Evolutionary conservation across 1,140 invertebrate species (phyloP).

Genomic region (Drosophila yakuba): DNA sequence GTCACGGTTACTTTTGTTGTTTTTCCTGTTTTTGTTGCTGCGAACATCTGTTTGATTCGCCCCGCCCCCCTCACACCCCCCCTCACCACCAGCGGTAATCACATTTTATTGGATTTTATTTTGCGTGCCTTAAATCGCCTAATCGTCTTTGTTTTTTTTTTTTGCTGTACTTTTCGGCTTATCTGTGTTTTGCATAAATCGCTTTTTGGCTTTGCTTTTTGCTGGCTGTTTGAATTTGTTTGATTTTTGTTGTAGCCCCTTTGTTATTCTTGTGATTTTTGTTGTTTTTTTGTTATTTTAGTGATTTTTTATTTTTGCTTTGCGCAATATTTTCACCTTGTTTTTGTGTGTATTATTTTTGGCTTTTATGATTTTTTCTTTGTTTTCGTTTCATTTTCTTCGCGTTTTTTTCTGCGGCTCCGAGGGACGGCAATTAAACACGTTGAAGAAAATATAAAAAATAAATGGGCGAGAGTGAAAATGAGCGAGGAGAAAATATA

Average conservation of each 20-base stretch:
- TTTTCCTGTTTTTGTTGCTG: slow-evolving; percentile 25
- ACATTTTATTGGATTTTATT: slow-evolving; percentile 75
- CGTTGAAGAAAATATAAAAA: slow-evolving; percentile 35
- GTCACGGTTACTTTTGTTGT: slow-evolving; percentile 28
- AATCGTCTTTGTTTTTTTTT: slow-evolving; percentile 43
- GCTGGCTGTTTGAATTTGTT: slow-evolving; percentile 42
- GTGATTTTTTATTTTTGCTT: slow-evolving; percentile 38
- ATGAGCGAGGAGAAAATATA: slow-evolving; percentile 29
- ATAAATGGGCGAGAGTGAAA: slow-evolving; percentile 46
- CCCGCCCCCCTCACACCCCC: neutral
- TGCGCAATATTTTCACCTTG: slow-evolving; percentile 64
- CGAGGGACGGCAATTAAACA: slow-evolving; percentile 60
- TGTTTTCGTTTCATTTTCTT: slow-evolving; percentile 49
- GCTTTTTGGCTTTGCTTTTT: slow-evolving; percentile 48
- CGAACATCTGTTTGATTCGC: slow-evolving; percentile 72
- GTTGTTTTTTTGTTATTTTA: slow-evolving; percentile 9
- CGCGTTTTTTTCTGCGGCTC: slow-evolving; percentile 16
- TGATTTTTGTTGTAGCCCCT: slow-evolving; percentile 26
- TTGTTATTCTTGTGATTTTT: slow-evolving; percentile 36
- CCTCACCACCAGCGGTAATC: slow-evolving; percentile 30
- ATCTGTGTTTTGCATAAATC: slow-evolving; percentile 64
- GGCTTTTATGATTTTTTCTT: slow-evolving; percentile 40
- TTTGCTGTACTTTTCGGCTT: slow-evolving; percentile 5
- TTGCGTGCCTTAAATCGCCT: slow-evolving; percentile 73
- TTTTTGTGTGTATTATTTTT: slow-evolving; percentile 49